Percentiles rank a stretch among this genome's conserved stretches.
Evolutionary conservation across 2,113 vertebrate species (phyloP).

Genomic region (Poeciliopsis prolifica): DNA sequence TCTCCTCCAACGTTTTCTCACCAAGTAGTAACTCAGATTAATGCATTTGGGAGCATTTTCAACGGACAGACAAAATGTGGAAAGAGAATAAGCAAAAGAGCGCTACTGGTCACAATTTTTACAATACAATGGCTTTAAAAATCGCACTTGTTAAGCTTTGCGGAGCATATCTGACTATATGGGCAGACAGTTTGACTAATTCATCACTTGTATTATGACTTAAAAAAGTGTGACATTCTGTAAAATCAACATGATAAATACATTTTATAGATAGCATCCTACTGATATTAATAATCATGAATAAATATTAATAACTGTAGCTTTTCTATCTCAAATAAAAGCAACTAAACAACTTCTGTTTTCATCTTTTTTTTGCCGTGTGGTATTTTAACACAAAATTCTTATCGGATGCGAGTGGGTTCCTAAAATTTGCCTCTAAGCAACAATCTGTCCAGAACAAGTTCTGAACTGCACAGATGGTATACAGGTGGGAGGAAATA

Average conservation of each 20-base stretch:
- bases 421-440: neutral
- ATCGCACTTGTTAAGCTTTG: neutral
- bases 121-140: neutral
- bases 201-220: neutral
- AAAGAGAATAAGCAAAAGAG: neutral
- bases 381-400: neutral
- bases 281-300: too few relatives aligned
- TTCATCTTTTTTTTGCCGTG: neutral
- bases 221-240: too few relatives aligned
- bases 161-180: neutral
- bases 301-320: neutral
- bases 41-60: neutral
- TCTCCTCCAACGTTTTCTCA: neutral
- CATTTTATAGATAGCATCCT: too few relatives aligned
- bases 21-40: neutral
- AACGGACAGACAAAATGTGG: neutral
- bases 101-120: neutral
- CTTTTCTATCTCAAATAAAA: neutral
- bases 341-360: neutral
- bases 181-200: too few relatives aligned
- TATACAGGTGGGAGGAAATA: conserved; percentile 23
- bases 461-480: conserved; percentile 25
- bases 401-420: neutral
- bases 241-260: too few relatives aligned
- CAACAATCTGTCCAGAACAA: neutral